phyloP scores from a whole-genome alignment of 2,113 vertebrate genomes.

The Cochlearius cochlearius region DNA sequence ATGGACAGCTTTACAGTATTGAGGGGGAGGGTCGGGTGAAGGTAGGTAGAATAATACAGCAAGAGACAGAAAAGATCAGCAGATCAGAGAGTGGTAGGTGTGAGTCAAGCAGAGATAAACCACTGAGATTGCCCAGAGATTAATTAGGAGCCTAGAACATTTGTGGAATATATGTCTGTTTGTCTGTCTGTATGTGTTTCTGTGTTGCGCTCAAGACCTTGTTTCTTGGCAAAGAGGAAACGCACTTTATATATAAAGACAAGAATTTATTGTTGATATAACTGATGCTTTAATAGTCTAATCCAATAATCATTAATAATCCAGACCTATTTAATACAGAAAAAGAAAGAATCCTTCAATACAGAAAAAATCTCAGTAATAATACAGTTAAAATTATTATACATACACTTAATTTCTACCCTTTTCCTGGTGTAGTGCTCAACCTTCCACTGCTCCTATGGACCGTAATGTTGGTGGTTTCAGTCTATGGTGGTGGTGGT shows the following conservation, averaged over 20 bases:
- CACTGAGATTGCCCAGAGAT: neutral
- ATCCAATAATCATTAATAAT: neutral
- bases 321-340: neutral
- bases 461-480: neutral
- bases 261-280: neutral
- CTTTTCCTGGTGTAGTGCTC: neutral
- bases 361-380: neutral
- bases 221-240: neutral
- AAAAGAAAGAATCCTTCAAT: neutral
- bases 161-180: neutral
- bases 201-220: neutral
- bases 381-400: neutral
- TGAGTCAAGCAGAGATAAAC: neutral
- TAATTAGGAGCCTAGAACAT: neutral
- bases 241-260: neutral
- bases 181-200: neutral
- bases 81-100: neutral
- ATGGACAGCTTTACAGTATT: neutral
- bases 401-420: neutral
- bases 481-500: neutral
- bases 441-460: neutral
- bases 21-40: rapidly evolving
- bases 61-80: neutral
- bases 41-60: neutral
- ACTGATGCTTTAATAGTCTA: neutral